Evolutionary conservation across 2,888 invertebrate species (phyloP), one percentile per base, ranked within the genome.

Genomic region (Mesoligia furuncula): DNA sequence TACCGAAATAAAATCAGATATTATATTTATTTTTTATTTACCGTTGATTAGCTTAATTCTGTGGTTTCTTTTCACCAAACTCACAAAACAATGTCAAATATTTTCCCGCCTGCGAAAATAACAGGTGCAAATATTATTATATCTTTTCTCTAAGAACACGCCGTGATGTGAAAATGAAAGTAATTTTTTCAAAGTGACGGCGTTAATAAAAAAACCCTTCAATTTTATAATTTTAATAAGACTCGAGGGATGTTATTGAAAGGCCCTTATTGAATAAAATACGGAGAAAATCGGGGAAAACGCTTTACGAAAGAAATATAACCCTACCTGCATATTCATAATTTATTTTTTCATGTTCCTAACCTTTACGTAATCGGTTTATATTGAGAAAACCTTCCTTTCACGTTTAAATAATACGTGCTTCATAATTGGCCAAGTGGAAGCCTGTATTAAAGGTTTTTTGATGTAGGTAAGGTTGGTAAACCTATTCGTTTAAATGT

Each of bases 161-260:
- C 72, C 75, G 69, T 79, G 67, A 87, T 83, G 68, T 71, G n/a
- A 77, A 87, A 88, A 87, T 80, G 85, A 90, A 90, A 91, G 91
- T 89, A 91, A 91, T 90, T 92, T 90, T 85, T 89, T 90, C 88
- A 84, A 83, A 89, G 84, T 88, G 89, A 90, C 83, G 85, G 85
- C 87, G 88, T 90, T 91, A 88, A 90, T 90, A 90, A 90, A 89
- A 89, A 91, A 90, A 90, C 74, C 79, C 90, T 93, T 92, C 89
- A 90, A 90, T 92, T 92, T 92, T 90, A 90, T 92, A 92, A 91
- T 92, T 93, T 92, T 91, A 88, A 88, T 90, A 90, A 91, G 90
- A 87, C 89, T 84, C 87, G 89, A 85, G 93, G 92, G 93, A 91
- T 93, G 93, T 92, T 94, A 93, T 94, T 94, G 93, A 93, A 93